A percentile compares a stretch with the other conserved stretches of the same genome.
Evolutionary conservation across 2,888 invertebrate genomes (phyloP).

Genomic region (Conus canariensis): DNA sequence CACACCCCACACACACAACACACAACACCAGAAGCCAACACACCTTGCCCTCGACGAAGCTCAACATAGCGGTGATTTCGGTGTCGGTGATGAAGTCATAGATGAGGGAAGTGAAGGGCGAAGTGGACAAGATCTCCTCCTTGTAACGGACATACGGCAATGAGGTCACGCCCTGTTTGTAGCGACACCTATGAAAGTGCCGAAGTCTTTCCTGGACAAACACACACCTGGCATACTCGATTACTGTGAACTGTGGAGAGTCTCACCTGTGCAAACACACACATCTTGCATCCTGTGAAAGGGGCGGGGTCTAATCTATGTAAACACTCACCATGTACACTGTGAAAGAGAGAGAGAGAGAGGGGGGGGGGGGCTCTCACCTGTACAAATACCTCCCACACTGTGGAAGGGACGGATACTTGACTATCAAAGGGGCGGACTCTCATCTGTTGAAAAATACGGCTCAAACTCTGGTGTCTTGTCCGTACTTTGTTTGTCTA

Average conservation of each 20-base stretch:
- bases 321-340: neutral
- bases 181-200: conserved; percentile 17
- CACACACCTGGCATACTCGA: neutral
- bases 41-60: conserved; percentile 39
- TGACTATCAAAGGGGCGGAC: too few species aligned
- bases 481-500: too few species aligned
- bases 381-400: too few species aligned
- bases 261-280: neutral
- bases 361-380: too few species aligned
- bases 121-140: conserved; percentile 44
- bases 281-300: neutral
- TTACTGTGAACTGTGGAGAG: too few species aligned
- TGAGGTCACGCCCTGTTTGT: conserved; percentile 6
- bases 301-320: neutral
- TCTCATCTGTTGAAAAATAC: too few species aligned
- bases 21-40: neutral
- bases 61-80: conserved; percentile 18
- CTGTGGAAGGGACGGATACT: too few species aligned
- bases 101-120: conserved; percentile 43
- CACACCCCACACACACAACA: neutral
- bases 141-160: conserved; percentile 47
- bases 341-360: too few species aligned
- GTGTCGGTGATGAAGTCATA: conserved; percentile 42
- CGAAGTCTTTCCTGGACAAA: neutral
- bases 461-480: too few species aligned